Percentiles rank a stretch among this genome's conserved stretches.
These are phyloP conservation scores for Bombus affinis DNA, from an alignment of 1,140 invertebrate genomes.

Conservation along the genomic window DNA sequence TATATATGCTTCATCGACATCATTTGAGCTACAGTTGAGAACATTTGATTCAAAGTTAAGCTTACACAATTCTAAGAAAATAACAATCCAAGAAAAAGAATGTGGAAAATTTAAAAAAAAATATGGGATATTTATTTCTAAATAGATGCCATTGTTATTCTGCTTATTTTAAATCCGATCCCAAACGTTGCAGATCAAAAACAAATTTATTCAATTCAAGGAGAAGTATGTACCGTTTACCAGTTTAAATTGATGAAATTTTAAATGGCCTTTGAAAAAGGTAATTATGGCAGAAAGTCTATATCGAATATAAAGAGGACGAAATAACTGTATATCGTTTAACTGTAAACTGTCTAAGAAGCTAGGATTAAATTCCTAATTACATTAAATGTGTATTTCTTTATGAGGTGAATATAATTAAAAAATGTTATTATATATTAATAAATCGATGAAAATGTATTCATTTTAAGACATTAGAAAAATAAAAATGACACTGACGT, in stretches of 20 bases:
- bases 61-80: not conserved
- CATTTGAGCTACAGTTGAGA: not conserved
- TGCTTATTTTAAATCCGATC: not conserved
- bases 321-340: slow-evolving; percentile 50
- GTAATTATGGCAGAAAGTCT: slow-evolving; percentile 39
- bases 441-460: not conserved
- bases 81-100: not conserved
- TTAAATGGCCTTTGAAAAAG: slow-evolving; percentile 9
- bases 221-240: not conserved
- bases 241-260: slow-evolving; percentile 13
- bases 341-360: slow-evolving; percentile 47
- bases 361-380: slow-evolving; percentile 34
- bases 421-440: not conserved
- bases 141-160: not conserved
- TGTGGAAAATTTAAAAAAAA: not conserved
- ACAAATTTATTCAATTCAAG: not conserved
- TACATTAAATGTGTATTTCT: not conserved
- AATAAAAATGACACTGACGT: not conserved
- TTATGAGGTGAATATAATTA: not conserved
- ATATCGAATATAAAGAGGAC: slow-evolving; percentile 39
- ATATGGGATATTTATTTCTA: not conserved
- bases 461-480: not conserved
- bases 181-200: not conserved
- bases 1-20: not conserved
- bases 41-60: not conserved